phyloP scores from a whole-genome alignment of 2,113 vertebrate species.

The Grallaria varia region DNA sequence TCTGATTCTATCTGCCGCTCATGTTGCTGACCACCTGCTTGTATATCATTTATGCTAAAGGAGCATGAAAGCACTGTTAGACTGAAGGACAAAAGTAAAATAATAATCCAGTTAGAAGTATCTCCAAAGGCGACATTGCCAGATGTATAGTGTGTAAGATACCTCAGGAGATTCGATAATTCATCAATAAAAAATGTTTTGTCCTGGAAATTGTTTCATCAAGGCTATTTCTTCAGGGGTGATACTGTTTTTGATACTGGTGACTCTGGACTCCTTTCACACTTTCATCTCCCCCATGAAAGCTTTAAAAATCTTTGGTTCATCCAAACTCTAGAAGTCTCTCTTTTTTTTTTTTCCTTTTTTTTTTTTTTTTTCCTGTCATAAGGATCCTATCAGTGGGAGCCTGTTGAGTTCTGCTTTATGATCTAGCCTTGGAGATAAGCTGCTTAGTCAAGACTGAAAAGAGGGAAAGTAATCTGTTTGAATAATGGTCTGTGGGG shows the following conservation, averaged over 20 bases:
- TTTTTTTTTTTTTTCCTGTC: not conserved
- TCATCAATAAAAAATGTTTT: not conserved
- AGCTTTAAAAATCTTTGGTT: not conserved
- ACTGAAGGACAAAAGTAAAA: not conserved
- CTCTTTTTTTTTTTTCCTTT: too few species aligned
- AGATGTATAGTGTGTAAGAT: not conserved
- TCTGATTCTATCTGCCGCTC: not conserved
- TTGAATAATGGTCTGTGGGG: not conserved
- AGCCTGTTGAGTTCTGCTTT: not conserved
- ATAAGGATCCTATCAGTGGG: not conserved
- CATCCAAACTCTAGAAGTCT: not conserved
- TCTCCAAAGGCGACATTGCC: not conserved
- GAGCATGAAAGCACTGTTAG: not conserved
- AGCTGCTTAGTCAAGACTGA: not conserved
- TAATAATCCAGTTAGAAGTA: not conserved
- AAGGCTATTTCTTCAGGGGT: not conserved
- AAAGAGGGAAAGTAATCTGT: not conserved
- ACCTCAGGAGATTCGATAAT: not conserved
- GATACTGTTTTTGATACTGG: not conserved
- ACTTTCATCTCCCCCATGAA: not conserved
- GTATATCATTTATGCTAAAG: not conserved
- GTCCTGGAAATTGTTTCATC: not conserved
- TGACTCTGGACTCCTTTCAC: not conserved
- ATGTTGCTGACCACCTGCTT: not conserved
- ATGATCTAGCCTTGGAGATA: not conserved